Evolutionary conservation across 2,113 vertebrate species (phyloP), one percentile per base, ranked within the genome.

Genomic region (Galeopterus variegatus): DNA sequence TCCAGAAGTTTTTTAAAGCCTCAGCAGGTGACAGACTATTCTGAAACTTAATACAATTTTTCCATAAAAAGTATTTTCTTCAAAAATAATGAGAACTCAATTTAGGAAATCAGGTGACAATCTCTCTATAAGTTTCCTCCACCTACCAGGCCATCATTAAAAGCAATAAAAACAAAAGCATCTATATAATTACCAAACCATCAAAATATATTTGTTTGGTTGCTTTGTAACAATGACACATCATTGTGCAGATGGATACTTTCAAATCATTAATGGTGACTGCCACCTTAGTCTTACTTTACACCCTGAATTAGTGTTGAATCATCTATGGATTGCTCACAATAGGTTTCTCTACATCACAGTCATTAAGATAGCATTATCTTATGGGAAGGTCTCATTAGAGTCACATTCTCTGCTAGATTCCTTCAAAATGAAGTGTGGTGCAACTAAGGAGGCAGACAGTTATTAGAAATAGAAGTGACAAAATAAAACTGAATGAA

Each of bases 331-430:
- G 88, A 67, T 94, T 67, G 21, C 41, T 92, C 10, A 2, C 45
- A 94, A 94, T 45, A 72, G 64, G 33, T 19, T 80, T 73, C 36
- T 92, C 62, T 88, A 89, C 54, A 82, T 69, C 86, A 84, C 45
- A 67, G 76, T 70, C 64, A 93, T 4, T 19, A 72, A 84, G 93
- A 92, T 45, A 54, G 56, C 31, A 93, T 88, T 97, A 94, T 86
- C 65, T 95, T 90, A 64, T 58, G 33, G 45, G 69, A 97, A 86
- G 79, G 96, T 48, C 24, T 95, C 93, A 97, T 95, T 96, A 96
- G 80, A 97, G 93, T 92, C 73, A 95, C 33, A 95, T 81, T 97
- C 94, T 92, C 18, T 91, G 54, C 54, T 83, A 77, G 36, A 82
- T 92, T 90, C 36, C 77, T 87, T 96, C 52, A 93, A 94, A 92